Evolutionary conservation across 2,888 invertebrate genomes (phyloP).

Genomic region (Drosophila melanosoma): DNA sequence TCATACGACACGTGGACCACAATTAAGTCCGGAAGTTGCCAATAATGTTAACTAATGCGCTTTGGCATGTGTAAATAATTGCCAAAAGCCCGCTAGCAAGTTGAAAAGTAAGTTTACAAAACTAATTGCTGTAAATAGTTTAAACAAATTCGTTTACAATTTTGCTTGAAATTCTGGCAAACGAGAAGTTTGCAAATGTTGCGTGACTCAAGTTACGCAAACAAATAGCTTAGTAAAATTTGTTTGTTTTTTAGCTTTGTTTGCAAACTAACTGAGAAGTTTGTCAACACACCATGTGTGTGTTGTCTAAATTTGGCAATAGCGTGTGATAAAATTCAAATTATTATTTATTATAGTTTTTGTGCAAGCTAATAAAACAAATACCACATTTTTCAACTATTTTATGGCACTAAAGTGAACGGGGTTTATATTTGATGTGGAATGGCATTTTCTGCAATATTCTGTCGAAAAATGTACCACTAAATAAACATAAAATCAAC

Average conservation of each 20-base stretch:
- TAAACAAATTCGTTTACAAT: neutral
- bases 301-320: neutral
- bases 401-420: neutral
- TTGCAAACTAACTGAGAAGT: neutral
- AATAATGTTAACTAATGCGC: slow-evolving; percentile 41
- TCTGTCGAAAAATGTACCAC: slow-evolving; percentile 25
- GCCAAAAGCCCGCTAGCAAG: neutral
- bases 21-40: slow-evolving; percentile 49
- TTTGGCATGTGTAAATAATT: slow-evolving; percentile 41
- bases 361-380: neutral
- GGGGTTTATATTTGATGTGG: neutral
- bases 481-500: slow-evolving; percentile 49
- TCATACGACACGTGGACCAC: slow-evolving; percentile 62
- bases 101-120: slow-evolving; percentile 4
- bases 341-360: neutral
- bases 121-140: slow-evolving; percentile 6
- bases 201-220: neutral
- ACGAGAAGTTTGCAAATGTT: slow-evolving; percentile 1
- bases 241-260: neutral
- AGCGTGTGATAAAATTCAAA: neutral
- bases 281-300: neutral
- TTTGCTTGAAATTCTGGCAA: neutral
- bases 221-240: neutral
- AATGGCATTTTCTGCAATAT: neutral
- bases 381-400: neutral